Evolutionary conservation across 2,888 invertebrate genomes (phyloP).

Genomic region (Cerastoderma edule): DNA sequence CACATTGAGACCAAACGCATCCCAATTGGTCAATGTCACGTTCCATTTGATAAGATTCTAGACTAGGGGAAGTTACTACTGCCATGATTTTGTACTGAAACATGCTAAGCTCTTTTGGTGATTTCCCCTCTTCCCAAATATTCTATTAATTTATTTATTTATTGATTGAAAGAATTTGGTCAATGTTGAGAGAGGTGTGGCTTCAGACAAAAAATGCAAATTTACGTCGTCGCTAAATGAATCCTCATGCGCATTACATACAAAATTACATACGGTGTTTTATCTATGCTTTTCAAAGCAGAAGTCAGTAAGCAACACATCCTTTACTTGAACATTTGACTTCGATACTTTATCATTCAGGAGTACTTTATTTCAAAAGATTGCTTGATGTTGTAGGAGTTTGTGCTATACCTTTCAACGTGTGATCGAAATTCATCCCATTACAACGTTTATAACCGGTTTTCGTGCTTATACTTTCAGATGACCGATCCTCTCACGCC

Average conservation of each 20-base stretch:
- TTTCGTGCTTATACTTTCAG: slow-evolving; percentile 69
- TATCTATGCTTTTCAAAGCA: slow-evolving; percentile 2
- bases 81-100: too few relatives aligned
- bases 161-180: neutral
- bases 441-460: neutral
- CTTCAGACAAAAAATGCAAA: neutral
- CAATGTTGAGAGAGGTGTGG: neutral
- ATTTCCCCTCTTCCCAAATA: neutral
- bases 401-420: too few relatives aligned
- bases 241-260: neutral
- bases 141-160: neutral
- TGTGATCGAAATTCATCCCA: neutral
- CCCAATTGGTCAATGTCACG: too few relatives aligned
- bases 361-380: too few relatives aligned
- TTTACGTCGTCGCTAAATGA: neutral
- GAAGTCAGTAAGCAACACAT: too few relatives aligned
- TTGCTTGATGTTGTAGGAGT: too few relatives aligned
- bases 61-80: too few relatives aligned
- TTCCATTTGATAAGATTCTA: too few relatives aligned
- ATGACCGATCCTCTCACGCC: slow-evolving; percentile 72
- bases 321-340: neutral
- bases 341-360: too few relatives aligned
- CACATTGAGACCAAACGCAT: too few relatives aligned
- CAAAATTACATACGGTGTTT: neutral
- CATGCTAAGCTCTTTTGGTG: neutral